Base-by-base conservation (phyloP, 2,797 vertebrate genomes). In the Danio albolineatus region DNA sequence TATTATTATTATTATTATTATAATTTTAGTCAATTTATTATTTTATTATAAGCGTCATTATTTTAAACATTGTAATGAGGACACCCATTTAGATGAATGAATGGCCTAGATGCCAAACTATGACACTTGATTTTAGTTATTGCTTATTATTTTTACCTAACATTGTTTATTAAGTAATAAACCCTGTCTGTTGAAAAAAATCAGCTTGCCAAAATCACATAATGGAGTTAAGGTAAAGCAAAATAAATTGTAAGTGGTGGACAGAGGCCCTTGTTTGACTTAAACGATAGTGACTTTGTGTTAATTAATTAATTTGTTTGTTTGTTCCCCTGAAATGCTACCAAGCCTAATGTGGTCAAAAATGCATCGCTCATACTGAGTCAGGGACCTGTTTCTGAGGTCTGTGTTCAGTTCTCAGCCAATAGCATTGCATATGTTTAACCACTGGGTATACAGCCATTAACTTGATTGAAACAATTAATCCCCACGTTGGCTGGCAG, bases 401-500 rank as follows among this genome's bases (percentile, higher is more conserved):
- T n/a, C 7, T 56, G 49, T 48, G 46, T 53, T 38, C 12, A 53
- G 6, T 12, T 51, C 17, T 75, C 48, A 54, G 39, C 46, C 41
- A 48, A 19, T 17, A 59, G 21, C 62, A 48, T 19, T 77, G 41
- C 2, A 46, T 57, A 7, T 67, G 36, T 69, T 56, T 10, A 78
- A 48, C 16, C 43, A 21, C 54, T 49, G 28, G 65, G 75, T 57
- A 17, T 43, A 53, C 51, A 67, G 28, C 54, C 65, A 78, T 70
- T 78, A 39, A 39, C 36, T 51, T 70, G 54, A 78, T 60, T 69
- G 54, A 70, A 78, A 78, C 13, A 49, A 78, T 49, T 28, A 21
- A 69, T 60, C 53, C 54, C 9, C n/a, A 19, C 49, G 10, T 78
- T 67, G 53, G 53, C 53, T 21, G 5, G 54, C 65, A 16, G 43